Conservation (phyloP, 1,140 invertebrate species). For the Xylocopa sonorina region DNA sequence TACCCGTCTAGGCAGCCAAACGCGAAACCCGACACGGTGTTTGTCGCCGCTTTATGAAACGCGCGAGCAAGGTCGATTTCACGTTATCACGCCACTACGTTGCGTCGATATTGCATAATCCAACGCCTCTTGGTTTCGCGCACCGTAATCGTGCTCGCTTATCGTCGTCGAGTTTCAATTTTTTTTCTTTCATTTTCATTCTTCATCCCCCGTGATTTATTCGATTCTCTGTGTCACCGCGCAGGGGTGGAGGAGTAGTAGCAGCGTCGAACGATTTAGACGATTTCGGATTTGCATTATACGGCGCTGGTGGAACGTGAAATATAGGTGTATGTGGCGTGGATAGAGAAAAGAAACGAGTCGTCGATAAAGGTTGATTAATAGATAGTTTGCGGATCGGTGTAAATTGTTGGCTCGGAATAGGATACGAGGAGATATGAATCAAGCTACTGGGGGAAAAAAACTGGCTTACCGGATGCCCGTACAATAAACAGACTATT, state of each 20-base stretch:
- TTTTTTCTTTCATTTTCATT: not conserved
- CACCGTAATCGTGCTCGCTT: not conserved
- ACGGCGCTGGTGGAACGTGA: too few relatives aligned
- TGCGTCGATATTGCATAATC: slow-evolving; percentile 39
- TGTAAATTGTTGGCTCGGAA: too few relatives aligned
- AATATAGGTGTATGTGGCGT: too few relatives aligned
- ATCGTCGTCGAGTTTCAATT: not conserved
- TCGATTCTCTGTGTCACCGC: too few relatives aligned
- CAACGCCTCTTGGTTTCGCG: not conserved
- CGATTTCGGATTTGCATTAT: too few relatives aligned
- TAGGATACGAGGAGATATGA: not conserved
- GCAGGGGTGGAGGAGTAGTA: too few relatives aligned
- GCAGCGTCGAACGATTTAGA: too few relatives aligned
- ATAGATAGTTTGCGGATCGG: too few relatives aligned
- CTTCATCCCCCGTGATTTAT: not conserved
- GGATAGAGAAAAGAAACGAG: too few relatives aligned
- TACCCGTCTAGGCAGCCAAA: slow-evolving; percentile 30
- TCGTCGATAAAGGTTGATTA: too few relatives aligned
- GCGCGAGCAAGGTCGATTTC: slow-evolving; percentile 34
- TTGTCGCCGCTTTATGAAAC: slow-evolving; percentile 41
- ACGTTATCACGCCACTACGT: slow-evolving; percentile 13
- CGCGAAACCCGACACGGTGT: slow-evolving; percentile 45
- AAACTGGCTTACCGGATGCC: not conserved
- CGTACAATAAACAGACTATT: not conserved
- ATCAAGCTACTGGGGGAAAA: not conserved